Conservation (phyloP, 2,797 vertebrate species). For the Catostomus latipinnis region DNA sequence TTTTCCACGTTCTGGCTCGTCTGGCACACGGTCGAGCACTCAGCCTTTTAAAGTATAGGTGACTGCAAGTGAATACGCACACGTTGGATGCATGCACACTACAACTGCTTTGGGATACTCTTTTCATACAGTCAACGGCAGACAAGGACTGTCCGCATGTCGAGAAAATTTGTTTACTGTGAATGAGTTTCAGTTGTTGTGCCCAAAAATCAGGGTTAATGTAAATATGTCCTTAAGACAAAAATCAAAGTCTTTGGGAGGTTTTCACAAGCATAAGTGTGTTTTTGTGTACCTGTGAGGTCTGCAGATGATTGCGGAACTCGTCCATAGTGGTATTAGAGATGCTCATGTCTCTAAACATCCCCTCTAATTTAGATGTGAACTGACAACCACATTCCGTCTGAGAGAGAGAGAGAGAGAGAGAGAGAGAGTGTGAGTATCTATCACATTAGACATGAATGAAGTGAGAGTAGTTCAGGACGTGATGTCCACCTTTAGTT, state of each 20-base stretch:
- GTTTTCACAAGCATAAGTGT: background rate
- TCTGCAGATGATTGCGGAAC: constrained; percentile 94
- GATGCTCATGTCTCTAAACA: constrained; percentile 99
- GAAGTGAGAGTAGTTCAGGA: background rate
- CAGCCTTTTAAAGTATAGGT: too few relatives aligned
- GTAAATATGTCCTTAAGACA: too few relatives aligned
- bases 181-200: too few relatives aligned
- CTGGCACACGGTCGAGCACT: too few relatives aligned
- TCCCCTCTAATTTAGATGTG: constrained; percentile 98
- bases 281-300: constrained; percentile 69
- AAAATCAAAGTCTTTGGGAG: background rate
- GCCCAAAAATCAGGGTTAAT: background rate
- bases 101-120: too few relatives aligned
- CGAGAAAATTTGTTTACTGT: too few relatives aligned
- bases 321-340: constrained; percentile 99
- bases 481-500: constrained; percentile 87
- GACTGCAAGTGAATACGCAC: too few relatives aligned
- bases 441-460: background rate
- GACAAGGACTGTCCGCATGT: too few relatives aligned
- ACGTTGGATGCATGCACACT: too few relatives aligned
- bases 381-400: constrained; percentile 99
- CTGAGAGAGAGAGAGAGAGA: constrained; percentile 67
- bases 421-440: background rate
- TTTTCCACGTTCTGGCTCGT: too few relatives aligned
- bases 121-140: too few relatives aligned